These are phyloP conservation scores for Harmothoe impar DNA, from an alignment of 2,888 invertebrate species.

Conservation along the genomic window DNA sequence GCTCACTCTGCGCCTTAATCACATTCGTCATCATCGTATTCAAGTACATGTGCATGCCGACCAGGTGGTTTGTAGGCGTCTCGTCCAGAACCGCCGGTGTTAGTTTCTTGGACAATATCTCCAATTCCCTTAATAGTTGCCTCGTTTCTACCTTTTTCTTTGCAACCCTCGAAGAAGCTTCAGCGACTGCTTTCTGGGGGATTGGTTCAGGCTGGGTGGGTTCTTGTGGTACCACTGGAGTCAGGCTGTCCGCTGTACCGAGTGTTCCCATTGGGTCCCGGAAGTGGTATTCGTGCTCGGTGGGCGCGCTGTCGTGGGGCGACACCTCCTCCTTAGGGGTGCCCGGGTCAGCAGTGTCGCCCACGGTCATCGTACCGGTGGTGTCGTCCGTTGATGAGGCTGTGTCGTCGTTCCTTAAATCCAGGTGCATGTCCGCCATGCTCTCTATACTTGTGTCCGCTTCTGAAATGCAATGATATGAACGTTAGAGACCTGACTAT, in stretches of 20 bases:
- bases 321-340: background rate
- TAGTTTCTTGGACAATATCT: constrained; percentile 3
- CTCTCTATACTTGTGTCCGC: constrained; percentile 52
- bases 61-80: constrained; percentile 23
- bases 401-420: background rate
- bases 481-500: too few species aligned
- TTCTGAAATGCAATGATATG: constrained; percentile 5
- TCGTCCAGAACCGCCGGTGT: constrained; percentile 36
- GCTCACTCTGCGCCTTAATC: constrained; percentile 27
- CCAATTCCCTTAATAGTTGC: background rate
- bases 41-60: constrained; percentile 21
- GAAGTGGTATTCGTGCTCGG: constrained; percentile 9
- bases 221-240: background rate
- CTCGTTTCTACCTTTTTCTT: background rate
- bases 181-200: background rate
- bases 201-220: too few species aligned
- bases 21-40: constrained; percentile 58
- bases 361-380: background rate
- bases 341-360: background rate
- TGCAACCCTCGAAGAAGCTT: background rate
- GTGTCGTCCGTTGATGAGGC: background rate
- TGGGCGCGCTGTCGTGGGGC: background rate
- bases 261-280: background rate
- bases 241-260: background rate
- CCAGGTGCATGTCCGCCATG: background rate